phyloP scores from a whole-genome alignment of 2,113 vertebrate species.

The Centropus bengalensis region DNA sequence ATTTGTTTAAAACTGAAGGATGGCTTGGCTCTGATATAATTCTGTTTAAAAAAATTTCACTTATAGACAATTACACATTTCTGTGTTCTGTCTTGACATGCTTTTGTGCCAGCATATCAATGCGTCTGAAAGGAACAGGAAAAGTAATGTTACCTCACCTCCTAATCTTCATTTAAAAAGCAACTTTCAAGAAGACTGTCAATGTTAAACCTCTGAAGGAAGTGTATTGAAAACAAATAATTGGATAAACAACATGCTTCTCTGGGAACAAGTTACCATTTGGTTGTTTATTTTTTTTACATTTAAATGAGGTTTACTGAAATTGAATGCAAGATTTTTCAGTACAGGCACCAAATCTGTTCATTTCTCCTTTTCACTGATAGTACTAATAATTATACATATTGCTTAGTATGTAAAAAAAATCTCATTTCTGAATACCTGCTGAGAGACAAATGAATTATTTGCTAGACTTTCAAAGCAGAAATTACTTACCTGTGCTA shows the following conservation, averaged over 20 bases:
- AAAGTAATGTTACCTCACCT: not conserved
- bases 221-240: not conserved
- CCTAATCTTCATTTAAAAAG: constrained; percentile 16
- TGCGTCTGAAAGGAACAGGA: not conserved
- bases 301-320: not conserved
- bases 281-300: not conserved
- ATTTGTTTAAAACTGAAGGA: not conserved
- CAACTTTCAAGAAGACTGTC: not conserved
- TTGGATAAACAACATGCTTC: not conserved
- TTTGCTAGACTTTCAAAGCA: constrained; percentile 5
- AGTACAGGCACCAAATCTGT: not conserved
- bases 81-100: not conserved
- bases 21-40: not conserved
- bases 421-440: not conserved
- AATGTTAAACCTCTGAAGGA: not conserved
- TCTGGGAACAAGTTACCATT: not conserved
- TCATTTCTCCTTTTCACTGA: not conserved
- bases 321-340: not conserved
- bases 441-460: not conserved
- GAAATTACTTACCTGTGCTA: not conserved
- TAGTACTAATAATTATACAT: not conserved
- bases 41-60: not conserved
- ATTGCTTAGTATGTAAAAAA: not conserved
- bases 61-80: not conserved
- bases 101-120: not conserved